Base-by-base conservation (phyloP, 2,888 invertebrate genomes). In the Eugnorisma glareosa region DNA sequence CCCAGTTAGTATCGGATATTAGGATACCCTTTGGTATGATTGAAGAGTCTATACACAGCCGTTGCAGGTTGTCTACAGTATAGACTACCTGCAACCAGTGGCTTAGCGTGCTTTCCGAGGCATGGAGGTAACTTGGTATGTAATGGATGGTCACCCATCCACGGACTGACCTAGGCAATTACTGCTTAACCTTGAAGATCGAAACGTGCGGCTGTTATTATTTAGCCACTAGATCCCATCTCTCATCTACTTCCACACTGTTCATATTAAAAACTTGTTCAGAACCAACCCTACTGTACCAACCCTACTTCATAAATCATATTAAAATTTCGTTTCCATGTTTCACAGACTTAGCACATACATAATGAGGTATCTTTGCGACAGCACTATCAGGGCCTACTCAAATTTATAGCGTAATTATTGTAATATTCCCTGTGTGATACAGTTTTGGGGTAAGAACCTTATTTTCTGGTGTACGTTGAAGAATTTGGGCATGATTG, bases 341-440 rank as follows among this genome's bases (percentile, higher is more conserved):
- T 83, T 71, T 70, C 80, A 79, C 68, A 57, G 66, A 80, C 80
- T 85, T 78, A 67, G 79, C 71, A 77, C 76, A 79, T 82, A 80
- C 51, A 35, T 86, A 77, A 80, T 70, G 54, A 86, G 78, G 51
- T 51, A 77, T 73, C 61, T 79, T 48, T 77, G 76, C 69, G 73
- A 75, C 69, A 75, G 72, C 61, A 74, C 64, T 79, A 73, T 81
- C 71, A 80, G 75, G 45, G 63, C 48, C 64, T 69, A 70, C 67
- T 70, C 59, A 78, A 70, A 87, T 85, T 88, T 84, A 86, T 82
- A 48, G 76, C 78, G 72, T 73, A 76, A 82, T 87, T 82, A 86
- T 79, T 75, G 72, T 85, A 77, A 87, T 82, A 79, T 81, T 80
- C 70, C 24, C 35, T 67, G 59, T 70, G 57, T 75, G 48, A 51